phyloP scores from a whole-genome alignment of 2,888 invertebrate species.

The Lumbricus terrestris region DNA sequence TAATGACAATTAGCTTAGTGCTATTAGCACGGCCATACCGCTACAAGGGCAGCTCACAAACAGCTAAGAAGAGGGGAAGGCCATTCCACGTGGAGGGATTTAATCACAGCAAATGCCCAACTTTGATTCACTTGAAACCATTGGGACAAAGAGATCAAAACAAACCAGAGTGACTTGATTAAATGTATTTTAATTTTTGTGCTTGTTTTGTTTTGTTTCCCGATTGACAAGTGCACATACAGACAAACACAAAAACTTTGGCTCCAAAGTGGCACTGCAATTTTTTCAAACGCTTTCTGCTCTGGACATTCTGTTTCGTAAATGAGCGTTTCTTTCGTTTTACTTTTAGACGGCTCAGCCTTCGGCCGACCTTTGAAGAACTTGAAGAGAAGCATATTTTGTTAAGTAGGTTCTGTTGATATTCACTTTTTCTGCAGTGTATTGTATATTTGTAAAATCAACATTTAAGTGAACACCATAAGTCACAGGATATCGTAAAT shows the following conservation, averaged over 20 bases:
- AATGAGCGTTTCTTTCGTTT: not conserved
- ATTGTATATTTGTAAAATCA: not conserved
- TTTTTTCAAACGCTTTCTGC: too few relatives aligned
- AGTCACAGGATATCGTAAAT: not conserved
- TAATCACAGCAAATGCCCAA: too few relatives aligned
- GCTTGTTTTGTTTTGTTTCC: not conserved
- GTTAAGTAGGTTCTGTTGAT: conserved; percentile 74
- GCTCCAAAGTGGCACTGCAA: too few relatives aligned
- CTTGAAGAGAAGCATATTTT: conserved; percentile 96
- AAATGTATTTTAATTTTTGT: not conserved
- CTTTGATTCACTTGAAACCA: too few relatives aligned
- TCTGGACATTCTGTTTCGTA: not conserved
- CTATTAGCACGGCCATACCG: too few relatives aligned
- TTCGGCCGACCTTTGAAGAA: conserved; percentile 96
- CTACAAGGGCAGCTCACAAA: too few relatives aligned
- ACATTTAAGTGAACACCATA: not conserved
- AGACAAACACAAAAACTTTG: too few relatives aligned
- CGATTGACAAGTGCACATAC: too few relatives aligned
- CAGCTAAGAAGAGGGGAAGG: too few relatives aligned
- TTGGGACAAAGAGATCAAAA: too few relatives aligned
- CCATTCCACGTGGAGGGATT: too few relatives aligned
- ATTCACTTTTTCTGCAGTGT: not conserved
- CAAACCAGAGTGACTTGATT: not conserved
- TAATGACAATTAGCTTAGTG: too few relatives aligned
- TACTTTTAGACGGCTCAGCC: conserved; percentile 76